phyloP scores from a whole-genome alignment of 2,113 vertebrate species.

The Clarias macrocephalus region DNA sequence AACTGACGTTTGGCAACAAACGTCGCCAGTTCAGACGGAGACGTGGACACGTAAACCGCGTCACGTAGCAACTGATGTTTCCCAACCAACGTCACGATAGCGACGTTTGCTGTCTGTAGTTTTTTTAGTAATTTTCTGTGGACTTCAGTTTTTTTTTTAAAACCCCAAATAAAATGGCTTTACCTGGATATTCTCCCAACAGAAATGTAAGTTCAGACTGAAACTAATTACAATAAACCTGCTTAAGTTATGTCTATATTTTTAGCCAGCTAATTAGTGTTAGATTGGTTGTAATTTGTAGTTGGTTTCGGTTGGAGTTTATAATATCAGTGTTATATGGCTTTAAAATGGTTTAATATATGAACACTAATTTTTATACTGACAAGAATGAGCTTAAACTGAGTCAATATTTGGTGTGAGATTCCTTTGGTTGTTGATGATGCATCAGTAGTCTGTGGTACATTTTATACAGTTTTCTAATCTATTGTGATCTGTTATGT shows the following conservation, averaged over 20 bases:
- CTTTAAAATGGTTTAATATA: background rate
- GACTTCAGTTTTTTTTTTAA: background rate
- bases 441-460: background rate
- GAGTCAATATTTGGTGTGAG: background rate
- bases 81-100: constrained; percentile 56
- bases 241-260: background rate
- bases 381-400: background rate
- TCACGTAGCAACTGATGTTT: constrained; percentile 68
- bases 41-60: constrained; percentile 41
- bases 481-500: background rate
- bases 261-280: background rate
- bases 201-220: constrained; percentile 74
- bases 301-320: background rate
- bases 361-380: background rate
- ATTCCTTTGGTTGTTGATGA: background rate
- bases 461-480: background rate
- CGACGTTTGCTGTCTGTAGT: background rate
- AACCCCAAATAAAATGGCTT: constrained; percentile 62
- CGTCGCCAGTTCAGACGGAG: background rate
- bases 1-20: constrained; percentile 64
- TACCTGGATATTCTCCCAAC: constrained; percentile 73
- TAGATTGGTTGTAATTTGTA: background rate
- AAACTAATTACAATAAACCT: background rate
- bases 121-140: background rate
- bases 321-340: background rate